Evolutionary conservation across 2,888 invertebrate species (phyloP).

Genomic region (Microctonus aethiopoides): DNA sequence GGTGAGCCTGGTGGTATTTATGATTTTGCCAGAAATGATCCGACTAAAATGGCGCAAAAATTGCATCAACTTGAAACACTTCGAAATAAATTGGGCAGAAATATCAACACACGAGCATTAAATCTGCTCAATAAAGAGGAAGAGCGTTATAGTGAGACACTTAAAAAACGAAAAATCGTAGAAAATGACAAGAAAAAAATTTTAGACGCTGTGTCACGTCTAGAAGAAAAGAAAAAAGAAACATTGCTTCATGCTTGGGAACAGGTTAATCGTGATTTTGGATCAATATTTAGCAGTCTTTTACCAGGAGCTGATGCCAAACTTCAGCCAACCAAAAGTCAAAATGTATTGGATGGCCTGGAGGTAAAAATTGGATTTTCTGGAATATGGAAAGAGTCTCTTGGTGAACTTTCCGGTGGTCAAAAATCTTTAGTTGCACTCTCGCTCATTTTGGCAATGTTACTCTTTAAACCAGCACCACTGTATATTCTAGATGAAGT

Average conservation of each 20-base stretch:
- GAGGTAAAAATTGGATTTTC: conserved; percentile 94
- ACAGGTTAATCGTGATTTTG: conserved; percentile 92
- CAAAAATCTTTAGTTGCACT: conserved; percentile 96
- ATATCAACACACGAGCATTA: conserved; percentile 86
- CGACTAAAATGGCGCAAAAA: conserved; percentile 70
- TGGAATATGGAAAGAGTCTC: conserved; percentile 93
- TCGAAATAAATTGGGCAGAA: conserved; percentile 76
- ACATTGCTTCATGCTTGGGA: conserved; percentile 85
- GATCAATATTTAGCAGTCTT: conserved; percentile 91
- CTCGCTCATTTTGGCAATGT: conserved; percentile 94
- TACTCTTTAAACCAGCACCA: conserved; percentile 97
- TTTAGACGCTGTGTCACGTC: conserved; percentile 81
- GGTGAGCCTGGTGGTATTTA: conserved; percentile 78
- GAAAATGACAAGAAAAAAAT: conserved; percentile 81
- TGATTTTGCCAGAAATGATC: conserved; percentile 75
- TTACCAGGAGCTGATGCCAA: conserved; percentile 91
- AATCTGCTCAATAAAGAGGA: conserved; percentile 87
- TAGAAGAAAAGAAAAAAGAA: conserved; percentile 91
- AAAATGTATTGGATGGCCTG: conserved; percentile 84
- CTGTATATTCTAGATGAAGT: conserved; percentile 99
- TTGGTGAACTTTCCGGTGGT: conserved; percentile 96
- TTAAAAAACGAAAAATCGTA: conserved; percentile 79
- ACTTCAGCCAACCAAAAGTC: conserved; percentile 81
- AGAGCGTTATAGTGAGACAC: conserved; percentile 79
- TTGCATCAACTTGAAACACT: conserved; percentile 72